Percentiles rank a stretch among this genome's conserved stretches.
Evolutionary conservation across 2,113 vertebrate genomes (phyloP).

Genomic region (Chloebia gouldiae): DNA sequence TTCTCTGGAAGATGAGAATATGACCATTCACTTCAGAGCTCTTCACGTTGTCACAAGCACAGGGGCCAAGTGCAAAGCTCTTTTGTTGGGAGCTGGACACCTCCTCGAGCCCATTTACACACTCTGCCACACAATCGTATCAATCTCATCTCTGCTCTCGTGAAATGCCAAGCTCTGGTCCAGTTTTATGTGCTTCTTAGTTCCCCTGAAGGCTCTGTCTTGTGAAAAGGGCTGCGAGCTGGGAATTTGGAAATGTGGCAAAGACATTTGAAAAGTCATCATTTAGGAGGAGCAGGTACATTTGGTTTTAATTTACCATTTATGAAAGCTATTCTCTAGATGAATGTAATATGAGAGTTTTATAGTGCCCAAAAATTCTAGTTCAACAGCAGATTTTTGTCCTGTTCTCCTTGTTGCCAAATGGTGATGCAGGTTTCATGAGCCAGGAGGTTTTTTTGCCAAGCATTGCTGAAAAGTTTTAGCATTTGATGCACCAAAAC

Average conservation of each 20-base stretch:
- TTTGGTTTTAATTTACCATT: not conserved
- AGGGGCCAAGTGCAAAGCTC: not conserved
- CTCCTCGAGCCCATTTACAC: not conserved
- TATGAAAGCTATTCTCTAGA: not conserved
- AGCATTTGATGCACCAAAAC: not conserved
- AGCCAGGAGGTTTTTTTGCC: not conserved
- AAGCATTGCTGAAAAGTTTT: not conserved
- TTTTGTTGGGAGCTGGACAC: not conserved
- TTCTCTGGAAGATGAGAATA: not conserved
- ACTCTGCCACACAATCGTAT: not conserved
- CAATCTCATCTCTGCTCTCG: not conserved
- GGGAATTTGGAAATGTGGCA: rapidly evolving
- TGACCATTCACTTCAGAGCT: not conserved
- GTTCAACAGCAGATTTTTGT: not conserved
- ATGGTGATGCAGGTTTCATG: not conserved
- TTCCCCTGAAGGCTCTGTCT: not conserved
- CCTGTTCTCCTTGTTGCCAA: not conserved
- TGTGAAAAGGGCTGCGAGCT: not conserved
- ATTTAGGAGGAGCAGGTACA: not conserved
- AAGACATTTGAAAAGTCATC: not conserved
- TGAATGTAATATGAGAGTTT: not conserved
- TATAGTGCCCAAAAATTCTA: not conserved
- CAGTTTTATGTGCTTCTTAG: not conserved
- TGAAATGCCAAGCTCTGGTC: not conserved
- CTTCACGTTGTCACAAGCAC: not conserved